Evolutionary conservation across 2,888 invertebrate species (phyloP).

Genomic region (Diplolepis rosae): DNA sequence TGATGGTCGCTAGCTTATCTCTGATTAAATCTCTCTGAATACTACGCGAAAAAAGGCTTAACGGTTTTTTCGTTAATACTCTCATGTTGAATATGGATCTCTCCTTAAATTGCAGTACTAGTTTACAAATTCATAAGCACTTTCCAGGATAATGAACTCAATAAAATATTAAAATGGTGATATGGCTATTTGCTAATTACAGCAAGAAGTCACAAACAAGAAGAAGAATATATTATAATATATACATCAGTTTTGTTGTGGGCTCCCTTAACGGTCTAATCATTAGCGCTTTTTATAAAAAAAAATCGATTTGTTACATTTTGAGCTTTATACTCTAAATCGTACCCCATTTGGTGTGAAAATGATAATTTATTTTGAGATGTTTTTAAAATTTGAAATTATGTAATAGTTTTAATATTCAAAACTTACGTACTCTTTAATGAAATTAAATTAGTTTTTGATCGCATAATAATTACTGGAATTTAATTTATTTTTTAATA

Average conservation of each 20-base stretch:
- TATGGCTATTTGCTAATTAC: too few species aligned
- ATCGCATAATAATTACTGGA: too few species aligned
- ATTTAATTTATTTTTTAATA: too few species aligned
- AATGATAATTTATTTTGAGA: background rate
- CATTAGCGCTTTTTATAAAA: too few species aligned
- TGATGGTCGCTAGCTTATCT: slow-evolving; percentile 42
- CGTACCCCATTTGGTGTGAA: background rate
- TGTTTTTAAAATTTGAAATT: background rate
- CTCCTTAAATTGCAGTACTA: background rate
- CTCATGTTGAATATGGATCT: background rate
- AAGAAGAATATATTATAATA: background rate
- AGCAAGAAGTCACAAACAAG: too few species aligned
- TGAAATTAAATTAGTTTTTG: too few species aligned
- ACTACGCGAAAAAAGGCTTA: slow-evolving; percentile 6
- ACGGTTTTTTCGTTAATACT: background rate
- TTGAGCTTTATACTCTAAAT: too few species aligned
- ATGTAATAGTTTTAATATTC: background rate
- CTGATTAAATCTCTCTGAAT: slow-evolving; percentile 45
- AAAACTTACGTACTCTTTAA: background rate
- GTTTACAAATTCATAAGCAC: background rate
- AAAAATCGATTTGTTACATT: too few species aligned
- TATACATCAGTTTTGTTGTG: background rate
- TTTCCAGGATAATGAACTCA: background rate
- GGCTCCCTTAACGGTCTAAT: background rate
- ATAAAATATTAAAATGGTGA: too few species aligned